A percentile compares a stretch with the other conserved stretches of the same genome.
These are phyloP conservation scores for Rutpela maculata DNA, from an alignment of 2,888 invertebrate genomes.

Conservation along the genomic window DNA sequence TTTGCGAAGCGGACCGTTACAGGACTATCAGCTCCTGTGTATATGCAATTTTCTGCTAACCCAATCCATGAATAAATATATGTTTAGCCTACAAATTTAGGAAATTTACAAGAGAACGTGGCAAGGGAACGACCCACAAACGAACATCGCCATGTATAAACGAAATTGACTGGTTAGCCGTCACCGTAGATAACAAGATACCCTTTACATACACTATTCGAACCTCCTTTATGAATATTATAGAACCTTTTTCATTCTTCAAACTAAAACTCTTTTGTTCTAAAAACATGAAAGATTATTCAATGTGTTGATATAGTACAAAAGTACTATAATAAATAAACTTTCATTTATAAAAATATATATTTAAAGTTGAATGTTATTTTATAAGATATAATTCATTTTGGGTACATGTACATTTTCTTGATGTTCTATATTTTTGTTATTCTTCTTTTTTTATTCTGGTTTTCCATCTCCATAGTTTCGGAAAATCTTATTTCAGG, in stretches of 20 bases:
- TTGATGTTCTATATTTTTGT: too few relatives aligned
- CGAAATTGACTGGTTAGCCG: constrained; percentile 20
- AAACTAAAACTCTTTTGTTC: neutral
- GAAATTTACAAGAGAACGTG: constrained; percentile 50
- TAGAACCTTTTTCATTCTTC: neutral
- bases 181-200: neutral
- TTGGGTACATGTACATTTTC: too few relatives aligned
- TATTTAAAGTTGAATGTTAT: too few relatives aligned
- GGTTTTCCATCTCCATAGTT: too few relatives aligned
- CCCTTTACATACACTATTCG: neutral
- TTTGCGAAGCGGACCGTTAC: constrained; percentile 36
- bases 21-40: constrained; percentile 29
- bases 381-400: too few relatives aligned
- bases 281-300: too few relatives aligned
- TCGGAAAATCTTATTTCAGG: too few relatives aligned
- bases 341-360: too few relatives aligned
- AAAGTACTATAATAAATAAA: too few relatives aligned
- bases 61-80: constrained; percentile 62
- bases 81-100: constrained; percentile 56
- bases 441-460: too few relatives aligned
- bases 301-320: too few relatives aligned
- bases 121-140: constrained; percentile 13
- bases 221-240: neutral
- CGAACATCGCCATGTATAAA: constrained; percentile 12
- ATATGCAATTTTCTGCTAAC: constrained; percentile 44